Evolutionary conservation across 2,888 invertebrate species (phyloP), one percentile per base, ranked within the genome.

Genomic region (Cryptus armator): DNA sequence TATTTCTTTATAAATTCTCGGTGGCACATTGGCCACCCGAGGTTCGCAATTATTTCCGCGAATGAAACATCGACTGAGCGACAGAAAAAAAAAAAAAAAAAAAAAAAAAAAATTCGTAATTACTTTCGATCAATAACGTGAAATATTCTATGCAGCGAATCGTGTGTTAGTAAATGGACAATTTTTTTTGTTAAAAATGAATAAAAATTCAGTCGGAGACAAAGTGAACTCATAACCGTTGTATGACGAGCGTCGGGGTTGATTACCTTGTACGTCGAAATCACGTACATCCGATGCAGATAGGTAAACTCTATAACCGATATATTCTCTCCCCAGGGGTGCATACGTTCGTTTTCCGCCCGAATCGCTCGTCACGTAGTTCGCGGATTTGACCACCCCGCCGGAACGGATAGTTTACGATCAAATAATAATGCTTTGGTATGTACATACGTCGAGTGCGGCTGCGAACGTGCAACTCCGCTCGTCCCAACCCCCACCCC

Each of bases 381-480:
- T 46, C 83, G 86, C 83, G 81, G 82, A 88, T 88, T 89, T 87
- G 85, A 87, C 86, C 86, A 76, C 74, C 76, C 80, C 83, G 62
- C 85, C 79, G 87, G 87, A 88, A 86, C 87, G 87, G 72, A 85
- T 85, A 86, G 81, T 86, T 89, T 88, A 87, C 83, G 87, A 87
- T 88, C 84, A 86, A 89, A 89, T 89, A 89, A 90, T 88, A 88
- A 89, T 88, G 80, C 79, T 68, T 44, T 59, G 71, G 51, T 56
- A n/a, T 19, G 64, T 68, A 48, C 46, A 68, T 56, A 68, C 44
- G 12, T 59, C 29, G 43, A 67, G 29, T 9, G 7, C 37, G 37
- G 68, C 75, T 46, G 53, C 46, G 70, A 67, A 85, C 70, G 78
- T 70, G 77, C 37, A 53, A 51, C 19, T 70, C 70, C 44, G 59